These are phyloP conservation scores for Trematomus loennbergii DNA, from an alignment of 2,113 vertebrate genomes.

Conservation along the genomic window DNA sequence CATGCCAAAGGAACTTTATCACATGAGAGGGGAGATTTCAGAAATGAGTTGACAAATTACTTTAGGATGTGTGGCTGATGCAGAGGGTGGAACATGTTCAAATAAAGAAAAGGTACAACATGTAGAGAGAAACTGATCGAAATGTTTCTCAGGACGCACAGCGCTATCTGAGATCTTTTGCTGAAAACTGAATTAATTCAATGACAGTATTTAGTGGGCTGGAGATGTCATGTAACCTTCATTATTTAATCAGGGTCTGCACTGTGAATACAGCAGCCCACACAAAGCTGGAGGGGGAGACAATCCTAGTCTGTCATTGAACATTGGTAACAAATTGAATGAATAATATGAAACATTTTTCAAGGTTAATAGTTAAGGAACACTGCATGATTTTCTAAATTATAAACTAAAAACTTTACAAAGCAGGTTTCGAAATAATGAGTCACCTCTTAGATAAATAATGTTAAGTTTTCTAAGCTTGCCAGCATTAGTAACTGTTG, in stretches of 20 bases:
- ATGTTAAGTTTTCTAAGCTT: background rate
- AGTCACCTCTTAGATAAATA: background rate
- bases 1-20: slow-evolving; percentile 54
- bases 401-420: background rate
- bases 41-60: slow-evolving; percentile 27
- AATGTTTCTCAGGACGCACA: background rate
- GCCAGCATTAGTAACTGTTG: background rate
- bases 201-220: background rate
- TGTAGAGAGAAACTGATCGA: background rate
- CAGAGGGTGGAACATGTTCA: background rate
- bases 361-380: no score
- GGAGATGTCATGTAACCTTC: slow-evolving; percentile 5
- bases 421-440: background rate
- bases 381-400: background rate
- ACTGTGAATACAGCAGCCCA: background rate
- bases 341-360: background rate
- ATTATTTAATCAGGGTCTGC: background rate
- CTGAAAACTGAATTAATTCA: background rate
- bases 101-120: background rate
- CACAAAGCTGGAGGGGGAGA: background rate
- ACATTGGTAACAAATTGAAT: background rate
- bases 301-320: background rate
- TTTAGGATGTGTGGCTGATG: slow-evolving; percentile 12
- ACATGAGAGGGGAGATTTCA: slow-evolving; percentile 23
- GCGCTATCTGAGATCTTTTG: slow-evolving; percentile 1